These are phyloP conservation scores for Gymnodraco acuticeps DNA, from an alignment of 2,797 vertebrate genomes.

Conservation along the genomic window DNA sequence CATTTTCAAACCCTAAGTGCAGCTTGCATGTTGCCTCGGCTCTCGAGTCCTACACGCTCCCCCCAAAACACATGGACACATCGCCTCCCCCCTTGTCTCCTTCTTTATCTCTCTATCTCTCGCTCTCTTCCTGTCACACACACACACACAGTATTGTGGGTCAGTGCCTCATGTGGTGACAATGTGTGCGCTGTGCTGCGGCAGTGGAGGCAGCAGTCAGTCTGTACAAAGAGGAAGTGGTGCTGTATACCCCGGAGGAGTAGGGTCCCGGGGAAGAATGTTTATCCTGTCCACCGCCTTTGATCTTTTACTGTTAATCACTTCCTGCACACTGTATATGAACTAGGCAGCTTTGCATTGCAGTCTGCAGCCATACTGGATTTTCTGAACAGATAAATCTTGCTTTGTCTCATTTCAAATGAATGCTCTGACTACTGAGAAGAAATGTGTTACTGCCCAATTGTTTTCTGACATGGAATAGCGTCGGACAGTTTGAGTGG, in stretches of 20 bases:
- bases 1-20: conserved; percentile 59
- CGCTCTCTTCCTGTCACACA: conserved; percentile 34
- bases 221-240: conserved; percentile 87
- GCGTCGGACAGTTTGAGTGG: conserved; percentile 35
- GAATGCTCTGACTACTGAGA: conserved; percentile 21
- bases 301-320: conserved; percentile 90
- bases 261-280: conserved; percentile 85
- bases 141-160: conserved; percentile 52
- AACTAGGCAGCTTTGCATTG: conserved; percentile 70
- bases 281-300: conserved; percentile 88
- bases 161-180: conserved; percentile 86
- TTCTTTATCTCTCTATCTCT: conserved; percentile 45
- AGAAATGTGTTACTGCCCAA: conserved; percentile 36
- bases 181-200: conserved; percentile 85
- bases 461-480: conserved; percentile 50
- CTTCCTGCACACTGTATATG: conserved; percentile 89
- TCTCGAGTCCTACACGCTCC: conserved; percentile 46
- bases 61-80: conserved; percentile 56
- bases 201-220: conserved; percentile 77
- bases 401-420: not conserved
- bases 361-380: conserved; percentile 63
- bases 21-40: conserved; percentile 48
- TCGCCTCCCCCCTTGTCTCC: conserved; percentile 15
- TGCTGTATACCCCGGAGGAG: conserved; percentile 82
- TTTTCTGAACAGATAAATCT: conserved; percentile 56